Evolutionary conservation across 2,888 invertebrate genomes (phyloP).

Genomic region (Spodoptera picta): DNA sequence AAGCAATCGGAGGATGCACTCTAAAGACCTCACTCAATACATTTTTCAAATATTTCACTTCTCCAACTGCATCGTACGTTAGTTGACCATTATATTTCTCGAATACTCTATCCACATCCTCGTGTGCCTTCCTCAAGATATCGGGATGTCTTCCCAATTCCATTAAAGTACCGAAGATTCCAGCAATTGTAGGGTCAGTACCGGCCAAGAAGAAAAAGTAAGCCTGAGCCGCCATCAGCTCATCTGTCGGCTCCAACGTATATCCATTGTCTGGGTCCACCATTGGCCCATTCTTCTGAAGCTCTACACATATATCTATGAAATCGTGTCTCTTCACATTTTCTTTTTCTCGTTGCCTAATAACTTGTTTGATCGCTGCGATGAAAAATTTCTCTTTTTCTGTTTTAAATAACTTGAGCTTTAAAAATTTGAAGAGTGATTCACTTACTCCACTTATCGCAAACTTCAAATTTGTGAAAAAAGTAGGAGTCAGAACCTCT

Average conservation of each 20-base stretch:
- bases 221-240: conserved; percentile 51
- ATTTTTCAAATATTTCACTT: conserved; percentile 72
- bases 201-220: conserved; percentile 68
- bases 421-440: conserved; percentile 56
- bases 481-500: conserved; percentile 53
- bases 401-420: conserved; percentile 64
- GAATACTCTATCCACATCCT: conserved; percentile 45
- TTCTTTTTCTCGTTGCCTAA: conserved; percentile 66
- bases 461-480: conserved; percentile 60
- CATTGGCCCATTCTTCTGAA: conserved; percentile 70
- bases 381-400: conserved; percentile 71
- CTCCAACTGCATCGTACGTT: conserved; percentile 55
- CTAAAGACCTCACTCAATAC: conserved; percentile 69
- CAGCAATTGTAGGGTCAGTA: conserved; percentile 66
- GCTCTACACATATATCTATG: conserved; percentile 69
- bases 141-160: conserved; percentile 70
- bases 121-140: conserved; percentile 56
- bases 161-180: conserved; percentile 61
- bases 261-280: conserved; percentile 65
- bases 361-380: conserved; percentile 69
- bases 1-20: conserved; percentile 71
- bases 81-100: conserved; percentile 35
- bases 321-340: conserved; percentile 72
- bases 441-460: conserved; percentile 47
- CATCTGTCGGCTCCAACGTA: conserved; percentile 72